A percentile compares a stretch with the other conserved stretches of the same genome.
Conservation (phyloP, 2,888 invertebrate genomes). For the Microplitis manilae region DNA sequence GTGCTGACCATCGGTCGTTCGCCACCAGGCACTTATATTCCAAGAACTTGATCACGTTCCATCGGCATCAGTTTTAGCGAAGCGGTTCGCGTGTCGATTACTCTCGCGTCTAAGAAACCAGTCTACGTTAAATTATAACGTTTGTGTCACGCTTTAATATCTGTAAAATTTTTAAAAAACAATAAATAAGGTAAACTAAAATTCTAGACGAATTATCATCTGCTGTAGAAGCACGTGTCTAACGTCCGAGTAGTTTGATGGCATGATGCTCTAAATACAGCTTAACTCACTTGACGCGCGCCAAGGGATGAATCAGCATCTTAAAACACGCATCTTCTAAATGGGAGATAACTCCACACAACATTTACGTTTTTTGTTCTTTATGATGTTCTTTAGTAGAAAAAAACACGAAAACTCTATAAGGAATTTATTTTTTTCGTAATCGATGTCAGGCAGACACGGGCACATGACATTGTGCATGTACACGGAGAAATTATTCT, state of each 20-base stretch:
- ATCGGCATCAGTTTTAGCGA: conserved; percentile 22
- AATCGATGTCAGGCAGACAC: too few species aligned
- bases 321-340: background rate
- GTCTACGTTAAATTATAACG: conserved; percentile 38
- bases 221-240: conserved; percentile 9
- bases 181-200: conserved; percentile 2
- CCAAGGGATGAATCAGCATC: conserved; percentile 16
- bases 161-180: background rate
- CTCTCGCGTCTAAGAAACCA: conserved; percentile 47
- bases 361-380: background rate
- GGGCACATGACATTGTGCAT: too few species aligned
- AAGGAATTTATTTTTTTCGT: too few species aligned
- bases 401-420: too few species aligned
- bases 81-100: conserved; percentile 48
- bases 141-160: conserved; percentile 6
- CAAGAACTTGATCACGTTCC: conserved; percentile 18
- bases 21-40: conserved; percentile 6
- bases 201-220: background rate
- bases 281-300: conserved; percentile 28
- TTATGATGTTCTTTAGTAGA: too few species aligned
- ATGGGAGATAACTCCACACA: background rate
- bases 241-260: conserved; percentile 1
- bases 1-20: background rate
- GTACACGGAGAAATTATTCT: too few species aligned
- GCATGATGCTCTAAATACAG: background rate